Percentiles rank a stretch among this genome's conserved stretches.
Conservation (phyloP, 2,113 vertebrate species). For the Melozone crissalis region DNA sequence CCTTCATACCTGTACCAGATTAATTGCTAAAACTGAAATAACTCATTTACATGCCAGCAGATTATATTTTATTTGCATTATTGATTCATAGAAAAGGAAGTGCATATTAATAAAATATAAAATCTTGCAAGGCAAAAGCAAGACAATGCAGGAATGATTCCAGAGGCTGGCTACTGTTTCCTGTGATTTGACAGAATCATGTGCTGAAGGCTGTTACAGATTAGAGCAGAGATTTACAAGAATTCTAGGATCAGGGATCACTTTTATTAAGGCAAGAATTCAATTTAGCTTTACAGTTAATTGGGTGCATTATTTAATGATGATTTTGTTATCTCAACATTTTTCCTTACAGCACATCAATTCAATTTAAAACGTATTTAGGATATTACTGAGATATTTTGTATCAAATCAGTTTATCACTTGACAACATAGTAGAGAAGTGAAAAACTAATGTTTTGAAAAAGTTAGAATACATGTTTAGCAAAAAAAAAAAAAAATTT, state of each 20-base stretch:
- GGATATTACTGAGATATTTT: neutral
- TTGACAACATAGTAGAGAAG: neutral
- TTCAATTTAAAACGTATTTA: neutral
- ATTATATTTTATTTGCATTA: neutral
- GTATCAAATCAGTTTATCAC: neutral
- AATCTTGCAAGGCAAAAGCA: neutral
- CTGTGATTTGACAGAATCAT: neutral
- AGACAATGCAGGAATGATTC: neutral
- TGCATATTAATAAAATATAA: neutral
- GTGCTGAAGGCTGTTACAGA: neutral
- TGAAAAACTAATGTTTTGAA: neutral
- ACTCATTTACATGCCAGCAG: neutral
- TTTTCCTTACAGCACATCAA: neutral
- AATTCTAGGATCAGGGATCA: neutral
- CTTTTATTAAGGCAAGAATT: neutral
- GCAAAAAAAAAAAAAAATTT: neutral
- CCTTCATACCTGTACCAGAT: neutral
- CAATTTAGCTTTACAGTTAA: neutral
- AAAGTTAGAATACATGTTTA: neutral
- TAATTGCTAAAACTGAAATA: neutral
- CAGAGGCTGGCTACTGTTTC: neutral
- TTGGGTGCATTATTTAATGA: neutral
- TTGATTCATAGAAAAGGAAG: neutral
- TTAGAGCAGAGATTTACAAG: neutral
- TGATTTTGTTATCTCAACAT: neutral